Evolutionary conservation across 2,888 invertebrate species (phyloP), one percentile per base, ranked within the genome.

Genomic region (Ophonus ardosiacus): DNA sequence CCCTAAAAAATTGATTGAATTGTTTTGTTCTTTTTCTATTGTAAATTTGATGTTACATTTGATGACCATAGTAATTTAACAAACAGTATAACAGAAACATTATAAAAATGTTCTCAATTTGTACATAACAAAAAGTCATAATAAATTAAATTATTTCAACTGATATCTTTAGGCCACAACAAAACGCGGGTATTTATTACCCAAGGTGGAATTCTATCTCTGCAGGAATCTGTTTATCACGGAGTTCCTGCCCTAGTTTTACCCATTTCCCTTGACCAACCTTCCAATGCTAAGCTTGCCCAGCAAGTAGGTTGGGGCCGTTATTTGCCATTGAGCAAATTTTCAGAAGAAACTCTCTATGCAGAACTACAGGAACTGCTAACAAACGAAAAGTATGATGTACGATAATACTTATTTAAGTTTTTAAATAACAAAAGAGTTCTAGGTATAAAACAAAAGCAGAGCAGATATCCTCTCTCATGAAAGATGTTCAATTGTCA

Each of bases 151-250:
- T 31, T 31, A 31, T 31, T 31, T 0, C 43, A 51, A 51, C 4
- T 51, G 43, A 51, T 43, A 43, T 13, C 43, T 51, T 51, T 21
- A 74, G 83, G 83, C 10, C 83, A 83, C 40, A 74, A 74, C 17
- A 83, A 83, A 38, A 74, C 76, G 21, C 74, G 74, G 17, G 24
- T 83, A 38, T 83, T 83, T 59, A 83, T 83, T 40, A 83, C 61
- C 7, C 83, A 83, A 76, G 83, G 74, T n/a, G 83, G 83, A 13
- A 43, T 76, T 17, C 10, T 83, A 38, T 83, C 83, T 38, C 17
- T 76, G 4, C 83, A 83, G 74, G 83, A 83, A 76, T n/a, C 74
- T 17, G 40, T 61, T 38, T 83, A 83, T 74, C 83, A 83, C 40
- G 83, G 76, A 38, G 83, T 83, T n/a, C 83, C 83, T 38, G 24